Evolutionary conservation across 2,888 invertebrate genomes (phyloP), one percentile per base, ranked within the genome.

Genomic region (Endotricha flammealis): DNA sequence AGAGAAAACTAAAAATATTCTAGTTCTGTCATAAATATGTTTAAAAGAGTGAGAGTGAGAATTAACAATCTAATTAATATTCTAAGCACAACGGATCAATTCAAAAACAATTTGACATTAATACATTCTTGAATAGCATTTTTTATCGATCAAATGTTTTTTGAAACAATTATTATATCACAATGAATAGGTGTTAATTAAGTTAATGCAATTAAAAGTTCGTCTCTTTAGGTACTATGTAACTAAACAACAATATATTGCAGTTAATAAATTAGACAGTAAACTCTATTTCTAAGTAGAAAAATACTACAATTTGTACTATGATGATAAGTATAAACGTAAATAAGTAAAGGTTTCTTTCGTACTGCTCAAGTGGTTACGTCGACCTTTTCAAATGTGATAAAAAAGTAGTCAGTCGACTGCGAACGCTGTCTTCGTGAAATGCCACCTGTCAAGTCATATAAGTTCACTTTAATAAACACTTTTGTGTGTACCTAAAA

Each of bases 201-300:
- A 60, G 59, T 66, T 72, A 75, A 64, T 64, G 60, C 65, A 73
- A 77, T 77, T 72, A 77, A 54, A 43, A 57, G 60, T 66, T 70
- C 57, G 55, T 44, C 56, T 49, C 57, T 51, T 47, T 41, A 46
- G 49, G 49, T 55, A 44, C 55, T 60, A 57, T 56, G 48, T 55
- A 56, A 50, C 41, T 28, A 29, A 36, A 20, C 10, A 7, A 39
- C 55, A 45, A 47, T 41, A 1, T 45, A 38, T 0, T 22, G n/a
- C 32, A 27, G 4, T n/a, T 29, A 4, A 0, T 6, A 16, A 4
- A 29, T 8, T 9, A 1, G 0, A 1, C 1, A 5, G 1, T 2
- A 12, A 1, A 4, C 12, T 12, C 36, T 50, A 39, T 32, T 1
- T 0, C 0, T 0, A 3, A n/a, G 5, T 1, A 0, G 0, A 17